Base-by-base conservation (phyloP, 2,888 invertebrate genomes). In the Hyles lineata region DNA sequence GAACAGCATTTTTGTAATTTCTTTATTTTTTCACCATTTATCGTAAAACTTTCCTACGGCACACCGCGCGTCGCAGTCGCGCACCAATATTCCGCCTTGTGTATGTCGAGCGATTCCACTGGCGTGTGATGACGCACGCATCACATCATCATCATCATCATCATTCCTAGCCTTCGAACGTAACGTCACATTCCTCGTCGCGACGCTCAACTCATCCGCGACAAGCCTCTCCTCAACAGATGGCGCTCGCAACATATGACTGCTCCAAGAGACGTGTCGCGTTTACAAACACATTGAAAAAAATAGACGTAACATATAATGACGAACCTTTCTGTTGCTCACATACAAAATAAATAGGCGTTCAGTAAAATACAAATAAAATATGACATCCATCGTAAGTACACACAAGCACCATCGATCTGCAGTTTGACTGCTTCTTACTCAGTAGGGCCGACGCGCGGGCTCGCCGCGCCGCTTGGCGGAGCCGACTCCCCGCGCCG, bases 1-100 rank as follows among this genome's bases (percentile, higher is more conserved):
- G 72, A 77, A 74, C 72, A 3, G 29, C 73, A 77, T 90, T 92
- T 93, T 93, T 92, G 89, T 92, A 92, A 90, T 93, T 94, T 93
- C 90, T 93, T 93, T 93, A 93, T 92, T 93, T 92, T 92, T 93
- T 93, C 92, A 94, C 94, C 94, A 94, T 94, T 94, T 94, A 94
- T 94, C 93, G 92, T 93, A 93, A 94, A 94, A 93, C 93, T 92
- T 92, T 91, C 93, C 91, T 92, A 93, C 90, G 92, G 91, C 92
- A 92, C 90, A 91, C 92, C 91, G 91, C 92, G 91, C 92, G 90
- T 92, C 90, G 89, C 92, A 89, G 88, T 89, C 91, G 91, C 93
- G 92, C 91, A 87, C 92, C 93, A 87, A 91, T 91, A 92, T 90
- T 90, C 89, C 91, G 91, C 89, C 91, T 91, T 91, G 93, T 92